Evolutionary conservation across 1,140 invertebrate species (phyloP).

Genomic region (Temnothorax longispinosus): DNA sequence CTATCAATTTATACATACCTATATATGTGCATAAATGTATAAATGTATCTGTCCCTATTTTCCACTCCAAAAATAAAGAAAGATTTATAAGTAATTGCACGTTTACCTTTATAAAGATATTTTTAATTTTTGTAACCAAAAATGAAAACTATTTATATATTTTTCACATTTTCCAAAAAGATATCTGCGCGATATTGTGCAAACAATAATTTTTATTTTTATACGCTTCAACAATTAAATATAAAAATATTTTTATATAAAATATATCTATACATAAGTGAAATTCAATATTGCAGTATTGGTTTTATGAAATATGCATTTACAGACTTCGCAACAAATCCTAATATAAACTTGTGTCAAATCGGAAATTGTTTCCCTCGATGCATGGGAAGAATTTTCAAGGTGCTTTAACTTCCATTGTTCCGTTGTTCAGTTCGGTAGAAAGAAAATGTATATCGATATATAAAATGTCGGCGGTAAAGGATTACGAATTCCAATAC

Average conservation of each 20-base stretch:
- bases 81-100: neutral
- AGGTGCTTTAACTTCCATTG: neutral
- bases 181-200: neutral
- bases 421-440: neutral
- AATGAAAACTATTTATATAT: neutral
- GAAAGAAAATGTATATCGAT: neutral
- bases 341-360: conserved; percentile 20
- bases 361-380: conserved; percentile 26
- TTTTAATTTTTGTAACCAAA: neutral
- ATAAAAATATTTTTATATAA: neutral
- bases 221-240: neutral
- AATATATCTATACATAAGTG: neutral
- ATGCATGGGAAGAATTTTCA: neutral
- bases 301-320: neutral
- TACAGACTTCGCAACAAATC: neutral
- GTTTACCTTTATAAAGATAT: neutral
- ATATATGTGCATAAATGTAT: neutral
- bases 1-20: neutral
- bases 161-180: neutral
- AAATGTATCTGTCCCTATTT: neutral
- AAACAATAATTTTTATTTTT: neutral
- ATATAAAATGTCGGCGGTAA: conserved; percentile 13
- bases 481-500: conserved; percentile 3
- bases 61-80: neutral
- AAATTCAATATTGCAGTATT: neutral